Evolutionary conservation across 2,888 invertebrate genomes (phyloP).

Genomic region (Tetragonula carbonaria): DNA sequence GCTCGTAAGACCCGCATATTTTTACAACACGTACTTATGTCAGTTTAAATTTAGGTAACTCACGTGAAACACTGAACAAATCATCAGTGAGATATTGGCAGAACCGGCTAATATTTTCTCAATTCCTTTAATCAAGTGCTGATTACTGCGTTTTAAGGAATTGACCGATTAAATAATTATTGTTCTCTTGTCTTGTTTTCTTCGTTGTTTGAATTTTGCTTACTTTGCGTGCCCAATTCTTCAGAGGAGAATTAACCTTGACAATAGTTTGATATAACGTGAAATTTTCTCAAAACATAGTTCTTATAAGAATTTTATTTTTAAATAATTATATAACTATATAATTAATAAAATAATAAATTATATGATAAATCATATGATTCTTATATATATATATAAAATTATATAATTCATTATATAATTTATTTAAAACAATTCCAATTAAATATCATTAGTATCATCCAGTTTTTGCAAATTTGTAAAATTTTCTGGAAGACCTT

Average conservation of each 20-base stretch:
- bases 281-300: neutral
- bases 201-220: neutral
- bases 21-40: constrained; percentile 61
- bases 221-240: neutral
- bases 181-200: neutral
- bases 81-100: constrained; percentile 15
- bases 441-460: neutral
- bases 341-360: no score
- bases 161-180: constrained; percentile 15
- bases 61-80: constrained; percentile 25
- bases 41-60: constrained; percentile 58
- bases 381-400: no score
- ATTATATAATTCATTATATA: no score
- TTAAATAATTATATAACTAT: no score
- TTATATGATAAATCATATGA: no score
- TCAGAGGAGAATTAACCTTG: neutral
- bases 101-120: neutral
- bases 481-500: neutral
- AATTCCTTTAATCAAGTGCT: constrained; percentile 18
- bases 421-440: neutral
- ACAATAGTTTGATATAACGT: no score
- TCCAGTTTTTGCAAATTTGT: neutral
- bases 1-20: constrained; percentile 69
- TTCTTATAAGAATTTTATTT: neutral
- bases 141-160: constrained; percentile 32